Conservation (phyloP, 2,797 vertebrate genomes). For the Dendrocincla tyrannina region DNA sequence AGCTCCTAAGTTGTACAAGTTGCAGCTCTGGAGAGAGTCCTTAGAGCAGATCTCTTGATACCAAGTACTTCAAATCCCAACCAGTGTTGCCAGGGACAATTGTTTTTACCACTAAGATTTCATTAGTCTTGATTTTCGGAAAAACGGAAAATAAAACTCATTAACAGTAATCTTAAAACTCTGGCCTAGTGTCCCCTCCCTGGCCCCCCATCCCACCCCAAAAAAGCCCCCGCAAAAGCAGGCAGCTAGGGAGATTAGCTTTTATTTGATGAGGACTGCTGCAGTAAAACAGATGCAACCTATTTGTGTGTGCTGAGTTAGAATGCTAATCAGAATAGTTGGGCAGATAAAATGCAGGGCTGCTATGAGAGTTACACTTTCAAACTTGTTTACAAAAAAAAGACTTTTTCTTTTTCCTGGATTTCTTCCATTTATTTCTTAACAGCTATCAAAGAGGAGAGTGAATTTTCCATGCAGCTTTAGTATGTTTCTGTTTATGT, state of each 20-base stretch:
- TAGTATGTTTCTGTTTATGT: neutral
- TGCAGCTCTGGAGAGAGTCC: neutral
- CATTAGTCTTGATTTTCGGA: neutral
- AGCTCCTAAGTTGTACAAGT: neutral
- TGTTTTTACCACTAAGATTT: neutral
- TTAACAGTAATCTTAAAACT: neutral
- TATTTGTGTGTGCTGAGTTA: neutral
- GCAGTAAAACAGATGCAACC: neutral
- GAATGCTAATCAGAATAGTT: neutral
- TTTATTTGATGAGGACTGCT: neutral
- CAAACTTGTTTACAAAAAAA: neutral
- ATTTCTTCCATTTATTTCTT: neutral
- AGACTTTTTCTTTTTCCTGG: neutral
- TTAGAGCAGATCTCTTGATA: neutral
- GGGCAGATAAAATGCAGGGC: neutral
- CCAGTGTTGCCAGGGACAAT: neutral
- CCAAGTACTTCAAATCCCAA: neutral
- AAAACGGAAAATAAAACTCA: fast-evolving
- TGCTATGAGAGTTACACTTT: neutral
- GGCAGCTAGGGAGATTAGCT: neutral
- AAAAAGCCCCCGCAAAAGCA: neutral
- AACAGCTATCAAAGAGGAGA: neutral
- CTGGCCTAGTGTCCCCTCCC: neutral
- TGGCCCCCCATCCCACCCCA: too few relatives aligned
- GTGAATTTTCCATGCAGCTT: neutral